Percentiles rank a stretch among this genome's conserved stretches.
Conservation (phyloP, 2,888 invertebrate species). For the Hirtodrosophila trivittata region DNA sequence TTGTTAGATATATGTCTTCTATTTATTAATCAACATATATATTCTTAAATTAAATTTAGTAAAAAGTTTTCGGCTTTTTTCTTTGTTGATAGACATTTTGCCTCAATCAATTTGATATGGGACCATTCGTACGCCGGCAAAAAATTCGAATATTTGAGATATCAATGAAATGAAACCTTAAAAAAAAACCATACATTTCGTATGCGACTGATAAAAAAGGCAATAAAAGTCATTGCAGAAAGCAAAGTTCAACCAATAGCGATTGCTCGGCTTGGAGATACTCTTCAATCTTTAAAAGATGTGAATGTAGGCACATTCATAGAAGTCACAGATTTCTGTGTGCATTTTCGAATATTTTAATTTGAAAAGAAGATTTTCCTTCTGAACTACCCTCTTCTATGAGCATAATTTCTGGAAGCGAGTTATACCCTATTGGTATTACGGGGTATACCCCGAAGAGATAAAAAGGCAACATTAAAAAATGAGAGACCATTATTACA, state of each 20-base stretch:
- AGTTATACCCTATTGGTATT: no score
- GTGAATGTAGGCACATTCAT: no score
- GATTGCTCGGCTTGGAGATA: no score
- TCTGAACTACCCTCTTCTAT: no score
- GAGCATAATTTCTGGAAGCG: no score
- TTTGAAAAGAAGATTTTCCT: no score
- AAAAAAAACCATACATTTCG: constrained; percentile 45
- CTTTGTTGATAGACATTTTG: constrained; percentile 8
- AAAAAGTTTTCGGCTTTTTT: constrained; percentile 26
- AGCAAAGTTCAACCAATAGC: constrained; percentile 7
- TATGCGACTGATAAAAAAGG: constrained; percentile 46
- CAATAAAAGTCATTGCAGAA: constrained; percentile 32
- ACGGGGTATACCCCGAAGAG: no score
- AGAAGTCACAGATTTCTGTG: no score
- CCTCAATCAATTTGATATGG: constrained; percentile 54
- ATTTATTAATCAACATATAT: constrained; percentile 29
- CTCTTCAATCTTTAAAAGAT: no score
- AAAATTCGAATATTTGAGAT: constrained; percentile 32
- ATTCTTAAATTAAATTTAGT: constrained; percentile 26
- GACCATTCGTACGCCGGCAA: constrained; percentile 23
- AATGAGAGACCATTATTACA: constrained; percentile 67
- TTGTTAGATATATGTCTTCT: constrained; percentile 1
- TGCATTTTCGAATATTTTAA: no score
- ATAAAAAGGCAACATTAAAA: constrained; percentile 60
- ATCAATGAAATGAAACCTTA: constrained; percentile 39